Base-by-base conservation (phyloP, 2,888 invertebrate species). In the Seladonia tumulorum region DNA sequence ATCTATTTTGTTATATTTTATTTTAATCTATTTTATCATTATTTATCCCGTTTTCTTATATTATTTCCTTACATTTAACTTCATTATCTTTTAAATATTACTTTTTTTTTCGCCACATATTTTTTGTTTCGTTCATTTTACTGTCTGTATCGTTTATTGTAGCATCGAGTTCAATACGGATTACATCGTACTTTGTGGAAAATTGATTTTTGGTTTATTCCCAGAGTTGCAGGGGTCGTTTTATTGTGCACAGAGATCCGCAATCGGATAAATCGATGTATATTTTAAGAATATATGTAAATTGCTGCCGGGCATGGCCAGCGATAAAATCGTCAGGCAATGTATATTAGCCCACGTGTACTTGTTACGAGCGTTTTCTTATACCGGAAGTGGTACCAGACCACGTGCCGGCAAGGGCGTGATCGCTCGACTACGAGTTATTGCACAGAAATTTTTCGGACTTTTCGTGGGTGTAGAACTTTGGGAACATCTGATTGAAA, bases 241-340 rank as follows among this genome's bases (percentile, higher is more conserved):
- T 63, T 7, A 25, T 60, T 29, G 16, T 16, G 63, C 16, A 1
- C 14, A 29, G 16, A 25, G 60, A n/a, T 25, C 60, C 5, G 16
- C 63, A 14, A 29, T 29, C 63, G 29, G 29, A 63, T 29, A 16
- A 63, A 63, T 29, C 25, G 63, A 63, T 29, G 14, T 29, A 16
- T 63, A 63, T 63, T 63, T 63, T 29, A 29, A 63, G 63, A 16
- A 63, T 63, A 16, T 29, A 63, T 63, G 63, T 63, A 63, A 63
- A 63, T 63, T 14, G 63, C 63, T 29, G 29, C 2, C 63, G 29
- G 63, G 63, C 29, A 63, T 63, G 16, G 63, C 29, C 29, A 14
- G 29, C 63, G 63, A 63, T 63, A 63, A 63, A 63, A 63, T 63
- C 63, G 63, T 63, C 63, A 16, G 63, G 63, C 63, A 7, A 63